Base-by-base conservation (phyloP, 2,888 invertebrate genomes). In the Catocala sponsa region DNA sequence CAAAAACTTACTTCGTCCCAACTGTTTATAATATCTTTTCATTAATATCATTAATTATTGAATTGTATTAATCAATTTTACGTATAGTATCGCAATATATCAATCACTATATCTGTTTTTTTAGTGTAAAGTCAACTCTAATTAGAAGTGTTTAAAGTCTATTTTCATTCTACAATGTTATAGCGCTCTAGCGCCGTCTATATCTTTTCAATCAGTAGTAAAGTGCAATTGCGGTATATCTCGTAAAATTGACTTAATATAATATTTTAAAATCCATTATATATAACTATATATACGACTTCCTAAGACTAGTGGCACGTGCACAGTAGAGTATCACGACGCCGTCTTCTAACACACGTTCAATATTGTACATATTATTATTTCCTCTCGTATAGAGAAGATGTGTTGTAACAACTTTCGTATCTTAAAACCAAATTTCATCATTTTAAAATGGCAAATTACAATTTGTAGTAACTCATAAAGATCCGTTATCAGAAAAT, bases 241-340 rank as follows among this genome's bases (percentile, higher is more conserved):
- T 33, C 38, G 7, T 63, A 15, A 53, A 56, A 43, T 60, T 51
- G 57, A 25, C 58, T 55, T n/a, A 13, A 55, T 38, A 55, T 15
- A n/a, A 38, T 12, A 0, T 2, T 33, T 13, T 32, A 15, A 32
- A 25, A 42, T 9, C 11, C 25, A 43, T 12, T 9, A 53, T 44
- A 54, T 35, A 35, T 38, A 38, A 15, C 0, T 2, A 25, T 48
- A 32, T 15, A 74, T 66, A 65, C 68, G 63, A 67, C 46, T 69
- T 68, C 52, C 35, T 70, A 76, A 79, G 78, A 79, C 78, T 79
- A 76, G 78, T 51, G 50, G 63, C 78, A 76, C 66, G 25, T 60
- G 13, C 64, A 53, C 54, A 65, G 68, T 76, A 72, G 69, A 65
- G 65, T 69, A 75, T 72, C 69, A 68, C 59, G 68, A 62, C 57